Evolutionary conservation across 2,888 invertebrate species (phyloP).

Genomic region (Hydrotaea cyrtoneurina): DNA sequence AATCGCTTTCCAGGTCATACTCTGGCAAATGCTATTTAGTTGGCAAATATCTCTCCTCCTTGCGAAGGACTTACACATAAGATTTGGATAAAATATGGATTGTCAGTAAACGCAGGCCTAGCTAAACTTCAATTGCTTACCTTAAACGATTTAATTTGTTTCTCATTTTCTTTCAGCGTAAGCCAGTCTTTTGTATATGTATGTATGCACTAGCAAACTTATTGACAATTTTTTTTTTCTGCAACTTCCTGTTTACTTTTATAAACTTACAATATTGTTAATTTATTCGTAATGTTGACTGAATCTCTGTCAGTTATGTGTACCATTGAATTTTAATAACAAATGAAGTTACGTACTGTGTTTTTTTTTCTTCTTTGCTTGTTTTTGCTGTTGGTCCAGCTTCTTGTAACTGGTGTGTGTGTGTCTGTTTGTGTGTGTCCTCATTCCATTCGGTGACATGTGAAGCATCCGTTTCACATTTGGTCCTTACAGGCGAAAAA

Average conservation of each 20-base stretch:
- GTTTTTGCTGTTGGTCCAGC: too few species aligned
- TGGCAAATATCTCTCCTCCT: too few species aligned
- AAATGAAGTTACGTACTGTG: conserved; percentile 30
- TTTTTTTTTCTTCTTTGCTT: not conserved
- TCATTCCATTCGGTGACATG: conserved; percentile 1
- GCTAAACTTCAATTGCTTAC: too few species aligned
- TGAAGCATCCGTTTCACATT: conserved; percentile 35
- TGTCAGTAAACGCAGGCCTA: too few species aligned
- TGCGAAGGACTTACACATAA: too few species aligned
- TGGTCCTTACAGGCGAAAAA: not conserved
- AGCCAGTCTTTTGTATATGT: not conserved
- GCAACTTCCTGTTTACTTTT: conserved; percentile 28
- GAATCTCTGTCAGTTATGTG: conserved; percentile 41
- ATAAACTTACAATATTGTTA: conserved; percentile 37
- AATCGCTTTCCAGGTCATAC: too few species aligned
- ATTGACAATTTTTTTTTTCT: not conserved
- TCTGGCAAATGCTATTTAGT: too few species aligned
- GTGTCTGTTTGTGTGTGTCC: conserved; percentile 26
- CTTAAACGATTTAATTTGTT: too few species aligned
- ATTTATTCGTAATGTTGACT: conserved; percentile 48
- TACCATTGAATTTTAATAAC: conserved; percentile 51
- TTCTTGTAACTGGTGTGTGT: not conserved
- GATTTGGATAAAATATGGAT: too few species aligned
- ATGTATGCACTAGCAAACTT: not conserved
- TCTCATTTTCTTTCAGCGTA: not conserved